A percentile compares a stretch with the other conserved stretches of the same genome.
Conservation (phyloP, 1,140 invertebrate genomes). For the Philopotamus ludificatus region DNA sequence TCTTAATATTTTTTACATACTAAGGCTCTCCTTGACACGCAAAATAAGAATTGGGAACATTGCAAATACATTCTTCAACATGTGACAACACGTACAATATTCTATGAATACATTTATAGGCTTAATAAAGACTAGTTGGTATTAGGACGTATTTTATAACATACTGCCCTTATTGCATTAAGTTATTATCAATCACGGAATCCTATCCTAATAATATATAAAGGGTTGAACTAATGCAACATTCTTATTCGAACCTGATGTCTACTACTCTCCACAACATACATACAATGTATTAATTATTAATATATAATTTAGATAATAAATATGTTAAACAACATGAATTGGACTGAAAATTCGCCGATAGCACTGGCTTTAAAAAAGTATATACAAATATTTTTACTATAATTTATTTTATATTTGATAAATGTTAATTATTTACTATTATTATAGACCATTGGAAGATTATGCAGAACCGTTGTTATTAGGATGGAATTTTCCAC, state of each 20-base stretch:
- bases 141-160: not conserved
- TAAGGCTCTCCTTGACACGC: too few relatives aligned
- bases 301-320: not conserved
- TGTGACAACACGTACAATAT: too few relatives aligned
- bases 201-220: conserved; percentile 15
- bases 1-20: too few relatives aligned
- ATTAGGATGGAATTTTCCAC: conserved; percentile 70
- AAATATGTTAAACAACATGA: not conserved
- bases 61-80: too few relatives aligned
- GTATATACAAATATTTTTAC: not conserved
- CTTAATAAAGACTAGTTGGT: too few relatives aligned
- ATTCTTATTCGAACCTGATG: not conserved
- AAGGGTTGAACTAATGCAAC: conserved; percentile 1
- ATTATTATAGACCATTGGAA: conserved; percentile 46
- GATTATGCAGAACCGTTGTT: conserved; percentile 54
- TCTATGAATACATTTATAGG: too few relatives aligned
- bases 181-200: conserved; percentile 39
- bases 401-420: not conserved
- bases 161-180: conserved; percentile 38
- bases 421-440: not conserved
- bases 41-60: too few relatives aligned
- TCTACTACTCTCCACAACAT: not conserved
- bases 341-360: not conserved
- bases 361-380: not conserved
- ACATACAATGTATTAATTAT: not conserved